Base-by-base conservation (phyloP, 2,797 vertebrate genomes). In the Pangasius larnaudii region DNA sequence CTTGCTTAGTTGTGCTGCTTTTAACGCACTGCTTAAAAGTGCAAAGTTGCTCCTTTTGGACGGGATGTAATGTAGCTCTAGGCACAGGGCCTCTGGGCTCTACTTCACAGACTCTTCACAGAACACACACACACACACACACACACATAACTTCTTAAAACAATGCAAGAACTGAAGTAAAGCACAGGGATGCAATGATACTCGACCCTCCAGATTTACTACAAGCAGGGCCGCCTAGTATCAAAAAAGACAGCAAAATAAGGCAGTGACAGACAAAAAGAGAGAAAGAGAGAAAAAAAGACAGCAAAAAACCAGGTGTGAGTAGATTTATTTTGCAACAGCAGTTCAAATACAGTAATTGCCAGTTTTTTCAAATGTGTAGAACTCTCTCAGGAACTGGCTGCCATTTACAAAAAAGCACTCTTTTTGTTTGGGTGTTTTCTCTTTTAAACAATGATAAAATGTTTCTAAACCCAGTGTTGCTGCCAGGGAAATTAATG, bases 31-130 rank as follows among this genome's bases (percentile, higher is more conserved):
- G 93, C 51, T 14, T 91, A 95, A 96, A 93, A 95, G 92, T 95
- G 95, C 95, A 94, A 95, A 93, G 91, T 92, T 93, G 92, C 94
- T 95, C 90, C 91, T 95, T 96, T 95, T 94, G 93, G 94, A 95
- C 94, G 95, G 95, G 96, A 96, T 95, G 95, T 95, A 94, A 96
- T 95, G 95, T 95, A 94, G 94, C 95, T 95, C 92, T 94, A 92
- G 94, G 95, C 94, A 91, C 92, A 5, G 84, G 72, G 88, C 92
- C 88, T 91, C 92, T 91, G 86, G 93, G 94, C 93, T 89, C 90
- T 94, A 85, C 93, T 95, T 95, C n/a, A 79, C 18, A 36, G 0
- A 36, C 33, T 22, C 49, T 30, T 46, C 46, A 46, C 46, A 46
- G 46, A 46, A 46, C 46, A 46, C 46, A 46, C 46, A 46, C 46